Evolutionary conservation across 2,888 invertebrate genomes (phyloP), one percentile per base, ranked within the genome.

Genomic region (Ormyrus nitidulus): DNA sequence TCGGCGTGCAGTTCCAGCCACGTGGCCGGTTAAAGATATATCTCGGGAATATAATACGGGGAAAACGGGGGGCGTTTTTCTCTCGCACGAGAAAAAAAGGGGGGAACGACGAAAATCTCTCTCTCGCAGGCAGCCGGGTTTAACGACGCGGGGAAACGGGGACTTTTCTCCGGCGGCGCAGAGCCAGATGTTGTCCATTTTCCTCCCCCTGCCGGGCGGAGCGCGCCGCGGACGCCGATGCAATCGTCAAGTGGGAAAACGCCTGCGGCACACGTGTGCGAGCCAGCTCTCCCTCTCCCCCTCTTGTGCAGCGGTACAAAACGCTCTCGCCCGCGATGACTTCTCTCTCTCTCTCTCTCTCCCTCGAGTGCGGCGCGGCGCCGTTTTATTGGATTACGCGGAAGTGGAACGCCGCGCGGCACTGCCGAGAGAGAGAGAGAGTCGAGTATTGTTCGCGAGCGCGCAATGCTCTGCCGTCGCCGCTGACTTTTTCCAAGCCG

Each of bases 231-330:
- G 19, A 19, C 19, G 19, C 2, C 19, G 19, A 48, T 10, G 13
- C 53, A 49, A 44, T 71, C 58, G 65, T 77, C 77, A 62, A 68
- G 68, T 70, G 77, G 70, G 71, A 75, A 75, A 68, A 46, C 62
- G 2, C 53, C 77, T 71, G 77, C 13, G 9, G 44, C 51, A 13
- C 77, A 77, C 58, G 65, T 77, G 77, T 69, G 69, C 66, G 34
- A 65, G 13, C 44, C 61, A n/a, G n/a, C 66, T 51, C 53, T 51
- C 51, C 5, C 53, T 51, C 51, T 13, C 19, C 5, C 66, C 53
- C 66, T 49, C 66, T 34, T 13, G 6, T 10, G 11, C 34, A 34
- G 13, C 8, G 1, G n/a, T 11, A 11, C 56, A 19, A 19, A 19
- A 56, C 56, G 9, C 56, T n/a, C 46, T n/a, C 46, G 46, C 0